Evolutionary conservation across 2,888 invertebrate genomes (phyloP).

Genomic region (Erpobdella octoculata): DNA sequence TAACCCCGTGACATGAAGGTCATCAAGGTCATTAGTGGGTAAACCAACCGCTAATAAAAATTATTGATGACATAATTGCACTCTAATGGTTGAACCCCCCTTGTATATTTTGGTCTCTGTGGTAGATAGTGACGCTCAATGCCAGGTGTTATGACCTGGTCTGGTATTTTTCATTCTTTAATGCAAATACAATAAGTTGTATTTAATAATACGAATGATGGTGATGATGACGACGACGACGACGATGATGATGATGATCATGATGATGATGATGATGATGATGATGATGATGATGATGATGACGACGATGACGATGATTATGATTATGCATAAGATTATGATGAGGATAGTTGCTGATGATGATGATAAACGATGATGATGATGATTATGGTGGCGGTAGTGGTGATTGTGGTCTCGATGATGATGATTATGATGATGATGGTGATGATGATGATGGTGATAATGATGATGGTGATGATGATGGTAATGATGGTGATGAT

Average conservation of each 20-base stretch:
- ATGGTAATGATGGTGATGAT: slow-evolving; percentile 18
- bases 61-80: too few relatives aligned
- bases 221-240: slow-evolving; percentile 5
- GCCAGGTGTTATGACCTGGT: too few relatives aligned
- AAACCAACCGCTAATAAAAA: too few relatives aligned
- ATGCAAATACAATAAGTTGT: too few relatives aligned
- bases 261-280: slow-evolving; percentile 11
- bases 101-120: too few relatives aligned
- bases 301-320: neutral
- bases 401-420: neutral
- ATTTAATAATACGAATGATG: too few relatives aligned
- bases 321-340: neutral
- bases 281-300: neutral
- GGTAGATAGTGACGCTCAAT: too few relatives aligned
- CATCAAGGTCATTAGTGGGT: too few relatives aligned
- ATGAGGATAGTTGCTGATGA: neutral
- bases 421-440: slow-evolving; percentile 26
- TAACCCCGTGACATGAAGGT: too few relatives aligned
- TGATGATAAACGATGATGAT: neutral
- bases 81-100: too few relatives aligned
- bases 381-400: slow-evolving; percentile 2
- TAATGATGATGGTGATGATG: slow-evolving; percentile 23
- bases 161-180: too few relatives aligned
- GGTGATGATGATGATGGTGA: slow-evolving; percentile 26
- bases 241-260: slow-evolving; percentile 1